Evolutionary conservation across 2,113 vertebrate species (phyloP), one percentile per base, ranked within the genome.

Genomic region (Cyphomyrus plagiostoma): DNA sequence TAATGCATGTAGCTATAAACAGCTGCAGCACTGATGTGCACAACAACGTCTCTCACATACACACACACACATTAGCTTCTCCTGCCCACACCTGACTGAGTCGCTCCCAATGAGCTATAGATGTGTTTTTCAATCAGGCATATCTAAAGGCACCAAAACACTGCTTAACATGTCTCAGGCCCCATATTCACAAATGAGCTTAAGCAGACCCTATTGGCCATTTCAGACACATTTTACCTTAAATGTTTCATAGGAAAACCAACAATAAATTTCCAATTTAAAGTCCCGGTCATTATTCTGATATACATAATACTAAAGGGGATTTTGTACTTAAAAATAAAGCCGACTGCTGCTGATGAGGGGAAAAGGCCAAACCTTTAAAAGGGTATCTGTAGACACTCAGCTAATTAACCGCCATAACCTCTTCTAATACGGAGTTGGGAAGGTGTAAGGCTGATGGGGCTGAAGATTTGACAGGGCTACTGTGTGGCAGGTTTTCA

Each of bases 1-100:
- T 84, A 84, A 84, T 48, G 9, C 42, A 84, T 46, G 82, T 48
- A 23, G 82, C 82, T 84, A 48, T 48, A 88, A 90, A 91, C 91
- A 52, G 84, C 39, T 86, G 3, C 90, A 90, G 45, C 45, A 48
- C 45, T 84, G 9, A 46, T n/a, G 39, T 88, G 90, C 70, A 85
- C 89, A 13, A 46, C 48, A 86, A 5, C 89, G 91, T 88, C 87
- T 53, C 86, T 80, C 56, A 35, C 15, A 5, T 46, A 50, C 50
- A 15, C 17, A 23, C 26, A 58, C 35, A 21, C 52, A 39, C 62
- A 3, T n/a, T n/a, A 88, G 39, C 9, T 49, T 70, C 56, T 58
- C 74, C 30, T 30, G 70, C 58, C 11, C 62, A 74, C 42, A 23
- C 39, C 58, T 49, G 6, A 77, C 45, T 30, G 42, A 88, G 62